Conservation (phyloP, 1,140 invertebrate species). For the Thaumatotibia leucotreta region DNA sequence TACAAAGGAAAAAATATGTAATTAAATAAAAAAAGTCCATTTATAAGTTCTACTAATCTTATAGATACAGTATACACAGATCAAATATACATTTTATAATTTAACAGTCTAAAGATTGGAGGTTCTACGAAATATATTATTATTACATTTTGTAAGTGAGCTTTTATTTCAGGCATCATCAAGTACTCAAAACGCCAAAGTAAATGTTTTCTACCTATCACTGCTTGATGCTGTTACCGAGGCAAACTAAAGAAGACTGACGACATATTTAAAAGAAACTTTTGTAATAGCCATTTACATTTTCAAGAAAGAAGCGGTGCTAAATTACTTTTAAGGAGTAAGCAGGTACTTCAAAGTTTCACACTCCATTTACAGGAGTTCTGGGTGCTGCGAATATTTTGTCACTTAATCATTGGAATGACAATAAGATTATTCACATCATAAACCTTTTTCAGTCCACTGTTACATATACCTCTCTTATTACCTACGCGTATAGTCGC, state of each 20-base stretch:
- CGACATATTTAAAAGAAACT: conserved; percentile 11
- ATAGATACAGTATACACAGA: too few relatives aligned
- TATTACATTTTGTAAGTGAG: too few relatives aligned
- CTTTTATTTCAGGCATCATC: neutral
- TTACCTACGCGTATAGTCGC: too few relatives aligned
- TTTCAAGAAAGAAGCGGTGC: conserved; percentile 4
- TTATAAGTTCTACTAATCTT: too few relatives aligned
- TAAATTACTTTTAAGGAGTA: neutral
- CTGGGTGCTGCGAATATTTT: neutral
- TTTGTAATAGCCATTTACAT: conserved; percentile 10
- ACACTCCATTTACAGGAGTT: neutral
- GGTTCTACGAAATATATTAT: too few relatives aligned
- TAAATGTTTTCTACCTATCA: neutral
- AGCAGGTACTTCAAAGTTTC: conserved; percentile 7
- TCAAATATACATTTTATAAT: too few relatives aligned
- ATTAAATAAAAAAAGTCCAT: too few relatives aligned
- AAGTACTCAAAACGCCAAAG: neutral
- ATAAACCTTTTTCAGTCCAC: too few relatives aligned
- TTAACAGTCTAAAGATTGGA: too few relatives aligned
- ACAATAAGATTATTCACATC: too few relatives aligned
- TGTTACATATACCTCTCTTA: too few relatives aligned
- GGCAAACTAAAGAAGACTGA: neutral
- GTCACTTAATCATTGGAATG: neutral
- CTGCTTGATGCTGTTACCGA: neutral
- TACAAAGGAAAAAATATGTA: too few relatives aligned